Conservation (phyloP, 1,140 invertebrate genomes). For the Drosophila serrata region DNA sequence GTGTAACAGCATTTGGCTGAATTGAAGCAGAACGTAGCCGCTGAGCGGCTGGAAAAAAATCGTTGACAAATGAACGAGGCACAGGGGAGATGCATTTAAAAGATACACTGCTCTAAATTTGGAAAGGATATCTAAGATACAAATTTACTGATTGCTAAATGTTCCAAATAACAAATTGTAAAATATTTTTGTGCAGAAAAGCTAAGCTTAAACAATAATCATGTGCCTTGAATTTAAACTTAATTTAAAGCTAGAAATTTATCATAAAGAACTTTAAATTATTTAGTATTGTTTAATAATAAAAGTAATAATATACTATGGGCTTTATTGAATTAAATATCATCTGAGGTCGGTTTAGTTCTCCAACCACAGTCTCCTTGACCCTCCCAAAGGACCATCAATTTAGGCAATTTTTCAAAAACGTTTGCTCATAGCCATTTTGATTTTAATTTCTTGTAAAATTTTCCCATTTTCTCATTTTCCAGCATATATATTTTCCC, state of each 20-base stretch:
- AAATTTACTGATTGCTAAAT: background rate
- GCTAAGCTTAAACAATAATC: background rate
- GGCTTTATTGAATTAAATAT: background rate
- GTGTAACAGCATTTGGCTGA: slow-evolving; percentile 76
- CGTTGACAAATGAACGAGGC: slow-evolving; percentile 43
- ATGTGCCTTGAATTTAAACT: background rate
- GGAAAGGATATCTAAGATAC: background rate
- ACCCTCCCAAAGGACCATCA: slow-evolving; percentile 5
- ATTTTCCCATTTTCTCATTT: slow-evolving; percentile 65
- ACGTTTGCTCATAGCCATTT: slow-evolving; percentile 73
- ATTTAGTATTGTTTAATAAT: background rate
- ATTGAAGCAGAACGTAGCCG: slow-evolving; percentile 79
- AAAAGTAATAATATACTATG: background rate
- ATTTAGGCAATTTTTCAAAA: slow-evolving; percentile 66
- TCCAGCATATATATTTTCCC: slow-evolving; percentile 27
- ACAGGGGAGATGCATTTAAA: slow-evolving; percentile 30
- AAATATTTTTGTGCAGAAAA: background rate
- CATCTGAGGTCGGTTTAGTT: background rate
- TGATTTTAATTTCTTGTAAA: slow-evolving; percentile 75
- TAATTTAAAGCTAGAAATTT: background rate
- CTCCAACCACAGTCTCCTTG: background rate
- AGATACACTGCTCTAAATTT: slow-evolving; percentile 26
- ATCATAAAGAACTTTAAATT: background rate
- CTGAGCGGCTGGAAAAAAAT: slow-evolving; percentile 70
- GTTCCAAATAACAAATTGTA: background rate